phyloP scores from a whole-genome alignment of 2,888 invertebrate genomes.

The Geophilus truncorum region DNA sequence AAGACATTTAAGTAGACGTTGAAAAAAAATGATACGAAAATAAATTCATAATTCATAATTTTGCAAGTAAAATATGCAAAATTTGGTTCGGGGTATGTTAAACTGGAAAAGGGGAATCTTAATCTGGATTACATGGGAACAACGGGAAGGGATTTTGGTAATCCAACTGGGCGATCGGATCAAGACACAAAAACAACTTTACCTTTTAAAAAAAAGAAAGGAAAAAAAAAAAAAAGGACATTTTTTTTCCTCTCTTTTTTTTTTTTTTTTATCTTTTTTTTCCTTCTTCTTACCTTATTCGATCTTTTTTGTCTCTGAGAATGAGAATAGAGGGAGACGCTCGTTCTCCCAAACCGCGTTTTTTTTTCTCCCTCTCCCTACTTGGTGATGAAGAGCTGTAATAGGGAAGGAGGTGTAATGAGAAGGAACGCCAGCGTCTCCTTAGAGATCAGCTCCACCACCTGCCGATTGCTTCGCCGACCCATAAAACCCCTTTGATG shows the following conservation, averaged over 20 bases:
- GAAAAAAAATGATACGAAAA: neutral
- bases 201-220: neutral
- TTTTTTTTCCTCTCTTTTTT: neutral
- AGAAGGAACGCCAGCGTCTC: constrained; percentile 20
- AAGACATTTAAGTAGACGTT: no score
- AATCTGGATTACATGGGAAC: constrained; percentile 1
- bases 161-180: constrained; percentile 12
- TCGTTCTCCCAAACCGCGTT: constrained; percentile 20
- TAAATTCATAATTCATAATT: neutral
- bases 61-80: neutral
- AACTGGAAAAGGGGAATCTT: neutral
- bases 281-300: neutral
- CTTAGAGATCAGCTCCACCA: constrained; percentile 14
- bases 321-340: constrained; percentile 1
- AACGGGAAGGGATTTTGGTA: constrained; percentile 10
- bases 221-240: neutral
- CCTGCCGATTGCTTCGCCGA: constrained; percentile 3
- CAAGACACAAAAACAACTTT: neutral
- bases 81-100: neutral
- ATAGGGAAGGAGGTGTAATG: constrained; percentile 20
- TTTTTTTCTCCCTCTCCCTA: neutral
- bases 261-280: neutral
- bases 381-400: constrained; percentile 16
- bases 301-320: neutral
- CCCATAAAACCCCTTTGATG: neutral